Evolutionary conservation across 2,113 vertebrate species (phyloP), one percentile per base, ranked within the genome.

Genomic region (Eptatretus burgeri): DNA sequence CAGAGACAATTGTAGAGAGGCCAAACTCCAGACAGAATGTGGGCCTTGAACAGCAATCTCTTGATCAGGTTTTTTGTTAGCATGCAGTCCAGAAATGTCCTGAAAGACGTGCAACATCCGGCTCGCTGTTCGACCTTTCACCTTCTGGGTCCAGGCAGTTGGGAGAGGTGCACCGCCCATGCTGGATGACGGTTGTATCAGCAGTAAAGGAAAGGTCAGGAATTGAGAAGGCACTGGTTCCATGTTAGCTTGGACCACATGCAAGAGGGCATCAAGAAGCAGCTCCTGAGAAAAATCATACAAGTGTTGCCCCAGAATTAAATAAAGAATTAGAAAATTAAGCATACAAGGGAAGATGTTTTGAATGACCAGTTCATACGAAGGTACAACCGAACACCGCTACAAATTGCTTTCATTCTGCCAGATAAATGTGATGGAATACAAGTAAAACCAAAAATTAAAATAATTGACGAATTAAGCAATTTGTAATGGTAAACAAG

Each of bases 1-100:
- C 65, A 94, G 70, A 9, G 85, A 84, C 68, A 98, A 69, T 70
- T 93, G 86, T 52, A 95, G 63, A 2, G 89, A 86, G 51, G 91
- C 80, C 1, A 81, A 62, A 1, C 85, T 81, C 89, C 89, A 98
- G n/a, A 88, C 82, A 51, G 87, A 95, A 50, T 80, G 74, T 19
- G 73, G 72, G 13, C 77, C 70, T 66, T 81, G 79, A 65, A 73
- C 73, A 0, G 74, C 67, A 13, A 67, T 64, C 53, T 80, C 81
- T 13, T 68, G 49, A 13, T 76, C 77, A 7, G 67, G 70, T 13
- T 84, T 82, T 20, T 75, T 78, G 67, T 74, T 77, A 19, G 56
- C 56, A 20, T 60, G 56, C 56, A 60, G n/a, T 10, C n/a, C 12
- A 60, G 56, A 20, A 60, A 60, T 20, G 27, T 60, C 56, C 56